Evolutionary conservation across 2,888 invertebrate species (phyloP), one percentile per base, ranked within the genome.

Genomic region (Anoncus sp.): DNA sequence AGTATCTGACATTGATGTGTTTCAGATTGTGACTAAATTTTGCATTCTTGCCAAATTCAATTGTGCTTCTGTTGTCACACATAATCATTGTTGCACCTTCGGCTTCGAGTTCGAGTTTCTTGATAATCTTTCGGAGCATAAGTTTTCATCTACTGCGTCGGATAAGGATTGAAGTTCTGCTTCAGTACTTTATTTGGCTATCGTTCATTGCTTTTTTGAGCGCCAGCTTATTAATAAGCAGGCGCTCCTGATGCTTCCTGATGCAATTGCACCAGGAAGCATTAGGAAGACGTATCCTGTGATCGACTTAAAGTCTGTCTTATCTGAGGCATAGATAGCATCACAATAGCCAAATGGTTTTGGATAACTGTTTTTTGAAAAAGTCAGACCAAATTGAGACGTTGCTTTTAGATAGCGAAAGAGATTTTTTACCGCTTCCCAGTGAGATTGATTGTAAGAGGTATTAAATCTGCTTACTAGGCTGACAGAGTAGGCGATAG

Each of bases 261-360:
- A n/a, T n/a, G n/a, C n/a, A n/a, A n/a, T n/a, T 7, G 31, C 31
- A 31, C 31, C 7, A 5, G 4, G 4, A 3, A 5, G 31, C 31
- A 31, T 31, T 5, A 31, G 18, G 35, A 75, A 69, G 12, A 18
- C 38, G 47, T 53, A 75, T 10, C 69, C 75, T 27, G 75, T 67
- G 20, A 49, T 66, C 0, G 65, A 62, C 1, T 51, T 38, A 1
- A 53, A 20, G 24, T 62, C 69, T 3, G 62, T 27, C 0, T 22
- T 6, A 16, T 60, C 31, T 27, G 24, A 40, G 1, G 20, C 75
- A 43, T 69, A 69, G 16, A 66, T 53, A 12, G 75, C 75, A 70
- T 69, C 63, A 3, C 43, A 51, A 45, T 31, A 31, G 31, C 31
- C 31, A 14, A 7, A 9, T 1, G 60, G 3, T 0, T 16, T 16